These are phyloP conservation scores for Sebastes taczanowskii DNA, from an alignment of 2,797 vertebrate genomes.

Conservation along the genomic window DNA sequence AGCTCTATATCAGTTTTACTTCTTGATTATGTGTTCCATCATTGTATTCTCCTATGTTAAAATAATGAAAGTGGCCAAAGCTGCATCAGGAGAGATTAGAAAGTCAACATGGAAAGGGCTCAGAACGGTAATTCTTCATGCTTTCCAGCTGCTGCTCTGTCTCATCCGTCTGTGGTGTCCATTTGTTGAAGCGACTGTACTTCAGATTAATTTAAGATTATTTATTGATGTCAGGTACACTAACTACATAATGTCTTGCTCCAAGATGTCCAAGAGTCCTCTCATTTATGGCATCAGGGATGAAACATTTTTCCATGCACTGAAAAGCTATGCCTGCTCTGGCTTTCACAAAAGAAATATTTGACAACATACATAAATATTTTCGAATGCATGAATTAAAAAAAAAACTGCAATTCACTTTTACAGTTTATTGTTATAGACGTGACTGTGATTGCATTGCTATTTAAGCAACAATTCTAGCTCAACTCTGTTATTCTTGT, in stretches of 20 bases:
- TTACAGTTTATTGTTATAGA: too few relatives aligned
- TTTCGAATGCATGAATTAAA: too few relatives aligned
- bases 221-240: constrained; percentile 47
- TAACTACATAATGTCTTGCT: constrained; percentile 54
- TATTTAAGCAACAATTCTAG: too few relatives aligned
- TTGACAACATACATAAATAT: too few relatives aligned
- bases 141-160: constrained; percentile 64
- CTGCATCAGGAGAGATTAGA: constrained; percentile 45
- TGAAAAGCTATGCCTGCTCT: constrained; percentile 37
- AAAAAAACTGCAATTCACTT: too few relatives aligned
- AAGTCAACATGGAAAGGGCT: constrained; percentile 48
- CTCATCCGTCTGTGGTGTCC: constrained; percentile 36
- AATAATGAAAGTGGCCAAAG: constrained; percentile 57
- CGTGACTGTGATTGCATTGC: too few relatives aligned
- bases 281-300: constrained; percentile 74
- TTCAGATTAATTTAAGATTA: background rate
- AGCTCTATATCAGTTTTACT: constrained; percentile 49
- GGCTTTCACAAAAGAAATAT: background rate
- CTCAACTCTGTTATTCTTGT: too few relatives aligned
- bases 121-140: constrained; percentile 55
- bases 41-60: constrained; percentile 55
- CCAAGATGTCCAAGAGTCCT: constrained; percentile 69
- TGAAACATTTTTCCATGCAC: constrained; percentile 36
- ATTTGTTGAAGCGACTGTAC: constrained; percentile 33
- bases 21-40: constrained; percentile 43